Conservation (phyloP, 1,140 invertebrate genomes). For the Mycetomoellerius zeteki region DNA sequence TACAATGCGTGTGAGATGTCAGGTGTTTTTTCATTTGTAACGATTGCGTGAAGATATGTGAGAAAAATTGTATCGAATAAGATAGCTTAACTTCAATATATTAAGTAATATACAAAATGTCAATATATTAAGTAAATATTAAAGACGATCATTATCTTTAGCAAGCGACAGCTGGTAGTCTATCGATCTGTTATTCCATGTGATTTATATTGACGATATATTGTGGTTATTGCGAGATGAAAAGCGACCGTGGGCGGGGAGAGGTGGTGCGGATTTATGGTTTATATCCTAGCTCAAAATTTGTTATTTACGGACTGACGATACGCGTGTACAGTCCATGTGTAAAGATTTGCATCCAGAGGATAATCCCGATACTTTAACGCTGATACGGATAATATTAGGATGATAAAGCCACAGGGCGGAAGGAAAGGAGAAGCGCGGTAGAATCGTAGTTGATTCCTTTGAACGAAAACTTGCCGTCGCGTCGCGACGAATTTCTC, state of each 20-base stretch:
- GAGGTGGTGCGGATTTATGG: conserved; percentile 42
- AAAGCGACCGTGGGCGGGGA: conserved; percentile 23
- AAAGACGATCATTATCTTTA: conserved; percentile 51
- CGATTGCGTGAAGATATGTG: neutral
- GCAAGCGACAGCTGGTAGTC: conserved; percentile 41
- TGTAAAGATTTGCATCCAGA: neutral
- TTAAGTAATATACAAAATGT: conserved; percentile 49
- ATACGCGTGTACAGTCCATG: conserved; percentile 13
- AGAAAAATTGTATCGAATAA: neutral
- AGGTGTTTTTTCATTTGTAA: conserved; percentile 1
- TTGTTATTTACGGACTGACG: conserved; percentile 22
- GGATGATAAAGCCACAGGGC: neutral
- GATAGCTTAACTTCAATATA: conserved; percentile 20
- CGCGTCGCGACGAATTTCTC: conserved; percentile 2
- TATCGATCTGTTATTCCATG: conserved; percentile 41
- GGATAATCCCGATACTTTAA: neutral
- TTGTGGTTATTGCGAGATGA: conserved; percentile 59
- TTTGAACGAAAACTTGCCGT: conserved; percentile 7
- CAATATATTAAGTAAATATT: conserved; percentile 53
- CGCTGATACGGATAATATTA: neutral
- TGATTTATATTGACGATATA: conserved; percentile 71
- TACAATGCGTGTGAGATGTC: neutral
- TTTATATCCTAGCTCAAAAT: conserved; percentile 40
- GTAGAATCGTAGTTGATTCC: neutral
- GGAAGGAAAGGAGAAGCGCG: neutral